Conservation (phyloP, 2,797 vertebrate genomes). For the Antrozous pallidus region DNA sequence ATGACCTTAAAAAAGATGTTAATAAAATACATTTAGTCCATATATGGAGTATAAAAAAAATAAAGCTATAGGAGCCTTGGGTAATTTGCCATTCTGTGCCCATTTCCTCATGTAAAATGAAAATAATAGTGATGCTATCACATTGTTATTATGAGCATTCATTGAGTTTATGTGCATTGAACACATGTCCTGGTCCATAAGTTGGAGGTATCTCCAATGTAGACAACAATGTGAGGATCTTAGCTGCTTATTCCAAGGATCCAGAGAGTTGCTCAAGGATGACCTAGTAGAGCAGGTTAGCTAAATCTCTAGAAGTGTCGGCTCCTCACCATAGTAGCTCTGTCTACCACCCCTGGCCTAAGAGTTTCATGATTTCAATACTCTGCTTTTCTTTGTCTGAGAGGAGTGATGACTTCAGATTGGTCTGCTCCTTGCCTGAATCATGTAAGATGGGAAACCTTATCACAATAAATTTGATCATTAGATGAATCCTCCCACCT, state of each 20-base stretch:
- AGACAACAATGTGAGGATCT: neutral
- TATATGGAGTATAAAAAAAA: neutral
- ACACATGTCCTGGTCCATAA: neutral
- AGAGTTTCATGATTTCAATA: neutral
- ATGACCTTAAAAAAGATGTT: neutral
- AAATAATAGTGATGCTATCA: neutral
- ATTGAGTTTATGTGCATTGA: neutral
- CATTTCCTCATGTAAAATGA: neutral
- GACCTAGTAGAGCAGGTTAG: neutral
- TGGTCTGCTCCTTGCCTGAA: neutral
- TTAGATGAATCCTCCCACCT: neutral
- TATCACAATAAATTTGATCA: neutral
- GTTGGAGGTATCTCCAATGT: neutral
- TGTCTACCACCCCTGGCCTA: neutral
- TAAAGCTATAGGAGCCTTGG: neutral
- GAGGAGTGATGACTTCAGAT: neutral
- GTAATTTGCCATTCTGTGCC: neutral
- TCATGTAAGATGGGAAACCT: neutral
- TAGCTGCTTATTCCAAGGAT: neutral
- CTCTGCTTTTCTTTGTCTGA: neutral
- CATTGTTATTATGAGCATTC: neutral
- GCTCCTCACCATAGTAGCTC: neutral
- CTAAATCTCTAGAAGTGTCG: neutral
- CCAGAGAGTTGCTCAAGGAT: neutral
- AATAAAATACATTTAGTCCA: neutral